Conservation (phyloP, 2,888 invertebrate genomes). For the Nudaria mundana region DNA sequence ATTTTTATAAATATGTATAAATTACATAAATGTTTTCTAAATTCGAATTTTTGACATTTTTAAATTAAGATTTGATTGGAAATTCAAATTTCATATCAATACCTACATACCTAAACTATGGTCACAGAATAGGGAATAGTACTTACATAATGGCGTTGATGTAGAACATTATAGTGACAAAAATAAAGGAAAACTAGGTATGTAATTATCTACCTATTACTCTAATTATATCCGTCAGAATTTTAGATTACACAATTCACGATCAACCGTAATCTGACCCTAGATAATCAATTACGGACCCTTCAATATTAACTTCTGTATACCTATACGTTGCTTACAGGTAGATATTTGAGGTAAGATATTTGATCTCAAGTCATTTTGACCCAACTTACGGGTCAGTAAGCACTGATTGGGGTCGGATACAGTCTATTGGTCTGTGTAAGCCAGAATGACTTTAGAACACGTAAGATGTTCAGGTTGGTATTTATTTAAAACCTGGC, state of each 20-base stretch:
- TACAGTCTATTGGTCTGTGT: background rate
- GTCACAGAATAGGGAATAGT: too few relatives aligned
- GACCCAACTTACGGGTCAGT: slow-evolving; percentile 7
- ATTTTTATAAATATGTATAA: too few relatives aligned
- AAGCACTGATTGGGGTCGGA: slow-evolving; percentile 7
- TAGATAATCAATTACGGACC: slow-evolving; percentile 1
- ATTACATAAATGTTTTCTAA: too few relatives aligned
- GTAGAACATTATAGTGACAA: too few relatives aligned
- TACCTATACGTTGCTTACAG: too few relatives aligned
- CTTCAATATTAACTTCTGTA: slow-evolving; percentile 2
- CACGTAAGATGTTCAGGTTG: slow-evolving; percentile 1
- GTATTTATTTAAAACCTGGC: too few relatives aligned
- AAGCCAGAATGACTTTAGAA: slow-evolving; percentile 2
- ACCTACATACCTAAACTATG: too few relatives aligned
- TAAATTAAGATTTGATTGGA: too few relatives aligned
- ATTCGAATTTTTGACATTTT: too few relatives aligned
- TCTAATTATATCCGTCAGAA: background rate
- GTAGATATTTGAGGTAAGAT: slow-evolving; percentile 4
- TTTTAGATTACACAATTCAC: slow-evolving; percentile 1
- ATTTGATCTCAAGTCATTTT: slow-evolving; percentile 8
- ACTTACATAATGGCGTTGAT: too few relatives aligned
- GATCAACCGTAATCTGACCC: background rate
- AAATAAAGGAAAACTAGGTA: too few relatives aligned
- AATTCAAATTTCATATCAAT: too few relatives aligned
- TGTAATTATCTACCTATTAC: background rate